phyloP scores from a whole-genome alignment of 2,797 vertebrate genomes.

The Saxicola maurus region DNA sequence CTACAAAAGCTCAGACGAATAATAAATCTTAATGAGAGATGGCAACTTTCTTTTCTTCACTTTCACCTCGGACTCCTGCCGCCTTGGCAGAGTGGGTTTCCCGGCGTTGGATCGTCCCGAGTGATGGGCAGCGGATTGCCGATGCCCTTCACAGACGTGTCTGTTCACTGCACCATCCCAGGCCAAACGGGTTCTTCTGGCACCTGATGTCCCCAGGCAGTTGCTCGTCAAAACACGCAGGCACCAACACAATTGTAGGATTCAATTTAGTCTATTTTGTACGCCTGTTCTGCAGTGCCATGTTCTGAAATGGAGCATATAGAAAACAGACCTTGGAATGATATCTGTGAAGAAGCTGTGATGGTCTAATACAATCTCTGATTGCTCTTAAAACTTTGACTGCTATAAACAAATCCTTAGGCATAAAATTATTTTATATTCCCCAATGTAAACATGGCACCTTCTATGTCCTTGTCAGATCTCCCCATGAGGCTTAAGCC shows the following conservation, averaged over 20 bases:
- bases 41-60: not conserved
- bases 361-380: not conserved
- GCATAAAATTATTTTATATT: not conserved
- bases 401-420: not conserved
- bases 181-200: not conserved
- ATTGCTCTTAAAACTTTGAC: not conserved
- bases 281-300: not conserved
- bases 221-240: not conserved
- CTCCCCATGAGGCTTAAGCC: not conserved
- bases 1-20: slow-evolving; percentile 67
- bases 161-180: not conserved
- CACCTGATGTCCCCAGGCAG: not conserved
- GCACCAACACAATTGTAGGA: not conserved
- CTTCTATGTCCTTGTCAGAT: not conserved
- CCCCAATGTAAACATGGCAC: not conserved
- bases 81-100: not conserved
- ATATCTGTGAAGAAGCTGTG: not conserved
- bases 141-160: not conserved
- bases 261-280: not conserved
- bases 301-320: not conserved
- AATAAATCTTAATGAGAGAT: slow-evolving; percentile 67
- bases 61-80: not conserved
- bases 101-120: not conserved
- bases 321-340: not conserved
- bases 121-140: not conserved